Base-by-base conservation (phyloP, 2,888 invertebrate species). In the Hipparchia semele region DNA sequence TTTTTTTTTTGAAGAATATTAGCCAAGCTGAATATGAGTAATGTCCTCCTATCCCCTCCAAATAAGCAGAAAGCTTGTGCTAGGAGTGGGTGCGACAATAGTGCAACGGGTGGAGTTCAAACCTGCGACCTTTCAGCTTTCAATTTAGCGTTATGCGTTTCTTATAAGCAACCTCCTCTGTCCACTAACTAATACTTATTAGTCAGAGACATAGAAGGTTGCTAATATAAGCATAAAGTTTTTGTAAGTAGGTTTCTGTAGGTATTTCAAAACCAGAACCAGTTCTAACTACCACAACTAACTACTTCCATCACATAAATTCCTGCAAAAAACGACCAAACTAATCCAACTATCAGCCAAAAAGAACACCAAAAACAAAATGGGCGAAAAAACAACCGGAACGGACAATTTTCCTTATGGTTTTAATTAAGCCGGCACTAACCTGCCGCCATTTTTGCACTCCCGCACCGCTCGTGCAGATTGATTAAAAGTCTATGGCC, bases 401-500 rank as follows among this genome's bases (percentile, higher is more conserved):
- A 80, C 82, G 78, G 82, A 87, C 91, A 91, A 92, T 94, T 94
- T 94, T 94, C 94, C 94, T 94, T 94, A 94, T 94, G 89, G 94
- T 93, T 94, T 94, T 94, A 94, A 94, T 94, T 94, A 94, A 94
- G 90, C 87, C 83, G 83, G 77, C 78, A 88, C 87, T 87, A 88
- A 87, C 87, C 86, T 88, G 86, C 87, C 85, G 88, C 90, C 90
- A 92, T 92, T 92, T 93, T 92, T 92, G 91, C 90, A 88, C 87
- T 90, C 90, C 90, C 90, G 90, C 88, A 88, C 82, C 90, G 88
- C 87, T 89, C 90, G 90, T 90, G 93, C 93, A 93, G 93, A 94
- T 93, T 94, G 93, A 93, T 94, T 94, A 93, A 94, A 94, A 93
- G 91, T 93, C 93, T 92, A 93, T 93, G 94, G 92, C 78, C 92